A percentile compares a stretch with the other conserved stretches of the same genome.
Conservation (phyloP, 2,797 vertebrate genomes). For the Lemur catta region DNA sequence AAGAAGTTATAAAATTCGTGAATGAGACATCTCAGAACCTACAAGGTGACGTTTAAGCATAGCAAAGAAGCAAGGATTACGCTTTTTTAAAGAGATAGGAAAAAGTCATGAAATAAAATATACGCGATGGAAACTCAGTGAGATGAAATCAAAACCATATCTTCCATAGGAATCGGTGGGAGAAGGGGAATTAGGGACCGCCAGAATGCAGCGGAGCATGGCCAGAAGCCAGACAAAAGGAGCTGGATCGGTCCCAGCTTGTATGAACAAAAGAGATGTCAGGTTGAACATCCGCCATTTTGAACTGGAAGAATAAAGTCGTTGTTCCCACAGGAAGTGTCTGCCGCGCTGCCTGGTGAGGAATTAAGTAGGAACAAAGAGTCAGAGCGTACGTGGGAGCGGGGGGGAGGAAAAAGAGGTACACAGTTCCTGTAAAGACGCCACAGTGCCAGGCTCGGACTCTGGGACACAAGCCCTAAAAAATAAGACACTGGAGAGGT, state of each 20-base stretch:
- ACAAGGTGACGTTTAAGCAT: neutral
- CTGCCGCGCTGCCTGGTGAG: neutral
- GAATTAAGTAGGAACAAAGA: conserved; percentile 16
- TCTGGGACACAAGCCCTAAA: neutral
- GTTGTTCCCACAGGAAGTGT: conserved; percentile 46
- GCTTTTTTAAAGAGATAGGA: neutral
- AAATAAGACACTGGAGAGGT: neutral
- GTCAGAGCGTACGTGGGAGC: neutral
- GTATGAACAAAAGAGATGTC: neutral
- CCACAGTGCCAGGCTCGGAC: fast-evolving
- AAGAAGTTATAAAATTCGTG: neutral
- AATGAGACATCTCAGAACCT: neutral
- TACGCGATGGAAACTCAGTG: neutral
- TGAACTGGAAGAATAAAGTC: fast-evolving
- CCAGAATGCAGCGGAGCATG: fast-evolving
- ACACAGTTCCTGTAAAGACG: neutral
- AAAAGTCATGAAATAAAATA: neutral
- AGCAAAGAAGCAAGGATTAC: fast-evolving
- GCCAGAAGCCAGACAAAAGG: neutral
- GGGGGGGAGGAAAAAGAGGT: neutral
- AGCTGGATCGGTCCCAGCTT: neutral
- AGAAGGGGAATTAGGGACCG: neutral
- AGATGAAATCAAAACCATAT: neutral
- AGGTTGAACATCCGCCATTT: neutral
- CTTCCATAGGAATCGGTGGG: neutral